phyloP scores from a whole-genome alignment of 2,797 vertebrate species.

The Uromys caudimaculatus region DNA sequence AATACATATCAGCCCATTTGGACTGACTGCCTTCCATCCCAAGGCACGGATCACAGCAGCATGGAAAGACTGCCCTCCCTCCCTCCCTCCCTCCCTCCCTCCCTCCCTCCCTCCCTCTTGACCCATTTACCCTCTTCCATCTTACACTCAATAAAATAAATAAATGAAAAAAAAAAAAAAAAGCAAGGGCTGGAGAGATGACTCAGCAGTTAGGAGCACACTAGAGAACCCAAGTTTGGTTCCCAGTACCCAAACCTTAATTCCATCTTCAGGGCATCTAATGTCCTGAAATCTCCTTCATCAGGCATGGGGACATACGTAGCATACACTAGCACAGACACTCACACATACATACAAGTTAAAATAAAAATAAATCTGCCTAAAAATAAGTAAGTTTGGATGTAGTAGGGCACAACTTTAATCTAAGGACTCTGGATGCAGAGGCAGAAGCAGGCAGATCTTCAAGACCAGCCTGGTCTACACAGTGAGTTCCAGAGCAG shows the following conservation, averaged over 20 bases:
- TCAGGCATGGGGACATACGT: not conserved
- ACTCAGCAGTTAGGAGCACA: not conserved
- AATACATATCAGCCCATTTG: too few relatives aligned
- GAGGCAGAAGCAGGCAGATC: not conserved
- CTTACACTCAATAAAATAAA: slow-evolving; percentile 13
- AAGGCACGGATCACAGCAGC: too few relatives aligned
- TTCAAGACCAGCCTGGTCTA: not conserved
- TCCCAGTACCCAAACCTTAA: not conserved
- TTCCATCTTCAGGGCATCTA: not conserved
- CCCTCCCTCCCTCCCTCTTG: too few relatives aligned
- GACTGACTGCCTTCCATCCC: too few relatives aligned
- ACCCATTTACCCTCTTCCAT: too few relatives aligned
- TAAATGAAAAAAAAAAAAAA: slow-evolving; percentile 47
- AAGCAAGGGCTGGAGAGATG: not conserved
- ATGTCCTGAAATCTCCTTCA: not conserved
- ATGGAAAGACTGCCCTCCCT: too few relatives aligned
- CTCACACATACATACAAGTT: not conserved
- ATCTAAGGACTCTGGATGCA: not conserved
- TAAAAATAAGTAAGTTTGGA: not conserved
- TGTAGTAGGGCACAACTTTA: not conserved
- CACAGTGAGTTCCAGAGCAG: not conserved
- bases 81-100: too few relatives aligned
- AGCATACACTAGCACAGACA: not conserved
- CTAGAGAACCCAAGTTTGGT: not conserved
- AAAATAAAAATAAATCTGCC: not conserved